Evolutionary conservation across 2,888 invertebrate species (phyloP).

Genomic region (Furcula furcula): DNA sequence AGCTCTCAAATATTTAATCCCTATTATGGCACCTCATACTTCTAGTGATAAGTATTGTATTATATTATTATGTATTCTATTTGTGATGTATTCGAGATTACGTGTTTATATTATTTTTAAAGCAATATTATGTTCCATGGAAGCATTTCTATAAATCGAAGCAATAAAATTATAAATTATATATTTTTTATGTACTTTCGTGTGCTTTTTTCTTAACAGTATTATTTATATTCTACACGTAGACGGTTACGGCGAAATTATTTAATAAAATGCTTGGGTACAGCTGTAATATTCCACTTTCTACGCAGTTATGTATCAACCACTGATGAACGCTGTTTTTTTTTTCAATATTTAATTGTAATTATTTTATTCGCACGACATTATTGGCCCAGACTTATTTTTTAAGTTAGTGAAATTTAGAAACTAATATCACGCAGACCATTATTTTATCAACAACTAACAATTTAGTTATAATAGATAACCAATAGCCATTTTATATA

Average conservation of each 20-base stretch:
- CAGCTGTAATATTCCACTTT: constrained; percentile 23
- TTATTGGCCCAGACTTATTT: constrained; percentile 13
- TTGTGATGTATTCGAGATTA: constrained; percentile 63
- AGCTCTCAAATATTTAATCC: constrained; percentile 44
- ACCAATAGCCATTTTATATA: constrained; percentile 10
- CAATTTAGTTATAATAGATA: constrained; percentile 18
- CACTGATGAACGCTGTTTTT: background rate
- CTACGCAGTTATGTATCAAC: constrained; percentile 29
- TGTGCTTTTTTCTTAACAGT: constrained; percentile 34
- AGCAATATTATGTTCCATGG: constrained; percentile 56
- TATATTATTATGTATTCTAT: constrained; percentile 46
- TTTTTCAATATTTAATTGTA: constrained; percentile 23
- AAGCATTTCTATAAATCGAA: constrained; percentile 55
- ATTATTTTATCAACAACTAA: constrained; percentile 19
- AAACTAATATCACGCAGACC: constrained; percentile 11
- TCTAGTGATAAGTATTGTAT: constrained; percentile 62
- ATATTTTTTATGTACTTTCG: constrained; percentile 31
- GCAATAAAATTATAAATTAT: constrained; percentile 55
- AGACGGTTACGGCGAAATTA: constrained; percentile 24
- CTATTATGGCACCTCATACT: constrained; percentile 52
- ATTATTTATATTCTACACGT: constrained; percentile 30
- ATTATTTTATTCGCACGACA: constrained; percentile 16
- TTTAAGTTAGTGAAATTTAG: constrained; percentile 21
- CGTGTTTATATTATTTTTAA: constrained; percentile 55
- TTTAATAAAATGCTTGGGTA: constrained; percentile 16